Evolutionary conservation across 2,797 vertebrate species (phyloP).

Genomic region (Scarus forsteni): DNA sequence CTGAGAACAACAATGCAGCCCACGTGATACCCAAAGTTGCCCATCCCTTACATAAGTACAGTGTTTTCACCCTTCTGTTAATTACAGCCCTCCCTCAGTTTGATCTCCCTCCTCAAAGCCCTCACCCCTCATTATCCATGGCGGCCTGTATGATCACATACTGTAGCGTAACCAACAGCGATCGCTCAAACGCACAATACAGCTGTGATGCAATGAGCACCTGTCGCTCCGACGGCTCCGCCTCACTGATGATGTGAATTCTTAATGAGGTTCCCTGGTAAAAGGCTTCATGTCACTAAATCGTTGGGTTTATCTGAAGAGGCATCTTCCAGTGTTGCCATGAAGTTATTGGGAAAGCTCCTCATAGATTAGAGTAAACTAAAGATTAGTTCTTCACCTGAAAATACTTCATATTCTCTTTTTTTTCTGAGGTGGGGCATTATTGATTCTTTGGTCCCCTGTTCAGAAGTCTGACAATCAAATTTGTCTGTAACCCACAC

Average conservation of each 20-base stretch:
- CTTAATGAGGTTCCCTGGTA: slow-evolving; percentile 82
- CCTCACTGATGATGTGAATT: slow-evolving; percentile 84
- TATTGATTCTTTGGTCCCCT: not conserved
- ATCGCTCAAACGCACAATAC: slow-evolving; percentile 59
- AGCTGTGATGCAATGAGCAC: slow-evolving; percentile 84
- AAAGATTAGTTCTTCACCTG: not conserved
- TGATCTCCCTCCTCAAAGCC: slow-evolving; percentile 19
- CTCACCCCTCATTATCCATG: slow-evolving; percentile 52
- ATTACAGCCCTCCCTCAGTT: slow-evolving; percentile 4
- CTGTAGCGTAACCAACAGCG: slow-evolving; percentile 54
- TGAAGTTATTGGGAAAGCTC: slow-evolving; percentile 44
- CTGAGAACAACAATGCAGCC: too few relatives aligned
- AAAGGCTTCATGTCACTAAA: not conserved
- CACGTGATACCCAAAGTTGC: too few relatives aligned
- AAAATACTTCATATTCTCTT: not conserved
- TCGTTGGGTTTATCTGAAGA: not conserved
- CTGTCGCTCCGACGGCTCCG: slow-evolving; percentile 87
- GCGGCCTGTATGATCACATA: slow-evolving; percentile 44
- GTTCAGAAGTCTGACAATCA: too few relatives aligned
- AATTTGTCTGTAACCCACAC: too few relatives aligned
- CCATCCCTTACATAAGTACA: too few relatives aligned
- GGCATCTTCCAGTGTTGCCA: not conserved
- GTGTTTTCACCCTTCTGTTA: not conserved
- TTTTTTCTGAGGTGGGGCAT: not conserved
- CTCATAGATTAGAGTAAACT: too few relatives aligned